Base-by-base conservation (phyloP, 2,888 invertebrate genomes). In the Diabrotica balteata region DNA sequence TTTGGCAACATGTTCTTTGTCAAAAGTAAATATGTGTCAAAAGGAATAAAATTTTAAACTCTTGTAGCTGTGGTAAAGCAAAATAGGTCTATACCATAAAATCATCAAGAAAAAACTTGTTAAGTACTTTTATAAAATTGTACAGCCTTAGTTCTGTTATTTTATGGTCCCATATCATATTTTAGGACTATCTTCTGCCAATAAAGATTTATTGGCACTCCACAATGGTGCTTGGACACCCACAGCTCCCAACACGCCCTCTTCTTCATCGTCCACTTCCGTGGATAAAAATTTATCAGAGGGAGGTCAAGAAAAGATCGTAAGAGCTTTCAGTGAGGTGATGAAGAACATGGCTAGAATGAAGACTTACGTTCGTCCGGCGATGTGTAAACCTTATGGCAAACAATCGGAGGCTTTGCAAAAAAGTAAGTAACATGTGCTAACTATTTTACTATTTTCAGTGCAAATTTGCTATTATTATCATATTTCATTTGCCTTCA, bases 381-480 rank as follows among this genome's bases (percentile, higher is more conserved):
- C 94, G 68, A 94, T 94, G 94, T 94, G 94, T 83, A 94, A 94
- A 84, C 94, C 94, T 32, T 94, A 94, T 83, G 94, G 94, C 73
- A 94, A 94, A 83, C 94, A 94, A 84, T 93, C 93, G 72, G 94
- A 94, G 85, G 92, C 93, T 80, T 86, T 94, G 77, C 94, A 94
- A 84, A 94, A 94, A 87, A 94, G 94, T 94, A 85, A 86, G 85
- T 83, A 42, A 42, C 5, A 32, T 32, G 17, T 17, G 17, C 17
- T 32, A 32, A 32, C 32, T 32, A 32, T 32, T 32, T 32, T 32
- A 32, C 3, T 32, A 4, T 32, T 32, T 32, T 32, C 32, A 32
- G 4, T 32, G 32, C 32, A 1, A 32, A 32, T 4, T 5, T 5
- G 5, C 5, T 32, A 32, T 32, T 32, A 32, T 4, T 32, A 32